Base-by-base conservation (phyloP, 2,888 invertebrate genomes). In the Dioctria rufipes region DNA sequence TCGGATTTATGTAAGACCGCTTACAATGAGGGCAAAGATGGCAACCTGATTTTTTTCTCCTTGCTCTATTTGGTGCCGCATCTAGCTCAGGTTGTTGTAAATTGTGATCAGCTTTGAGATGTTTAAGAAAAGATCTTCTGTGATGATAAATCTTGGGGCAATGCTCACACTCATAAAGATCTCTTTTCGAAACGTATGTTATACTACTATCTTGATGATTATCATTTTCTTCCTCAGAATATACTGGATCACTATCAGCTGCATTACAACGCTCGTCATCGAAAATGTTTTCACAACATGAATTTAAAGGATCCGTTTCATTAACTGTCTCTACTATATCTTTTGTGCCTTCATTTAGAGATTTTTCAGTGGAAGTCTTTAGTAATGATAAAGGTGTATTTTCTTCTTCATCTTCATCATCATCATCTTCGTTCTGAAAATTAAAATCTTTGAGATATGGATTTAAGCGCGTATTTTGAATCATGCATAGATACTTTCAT, bases 71-170 rank as follows among this genome's bases (percentile, higher is more conserved):
- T 3, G 43, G 42, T 3, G n/a, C 39, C 60, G 8, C 85, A 8
- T 86, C 86, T 1, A 84, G 83, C 37, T 87, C 86, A 9, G 81
- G 80, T 6, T 85, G 46, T 39, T 58, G 37, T 5, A 66, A 82
- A 37, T 86, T 85, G 81, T 89, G 89, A 77, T 87, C 86, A 3
- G 86, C 85, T 6, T 86, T 84, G 54, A 89, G 83, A 84, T 89
- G 89, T 39, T 86, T 87, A 46, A 87, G 87, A 78, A 87, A 87
- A 0, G 88, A 87, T 65, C 88, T 88, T 3, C 87, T 86, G 67
- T 88, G 87, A 60, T 88, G 86, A 81, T 89, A 89, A 40, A 88
- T 86, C 81, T 88, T 88, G 0, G 88, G 86, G 75, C 89, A 89
- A 61, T 86, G 84, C 4, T 86, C 85, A 80, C 89, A 89, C 80